phyloP scores from a whole-genome alignment of 1,140 invertebrate species.

The Drosophila mojavensis region DNA sequence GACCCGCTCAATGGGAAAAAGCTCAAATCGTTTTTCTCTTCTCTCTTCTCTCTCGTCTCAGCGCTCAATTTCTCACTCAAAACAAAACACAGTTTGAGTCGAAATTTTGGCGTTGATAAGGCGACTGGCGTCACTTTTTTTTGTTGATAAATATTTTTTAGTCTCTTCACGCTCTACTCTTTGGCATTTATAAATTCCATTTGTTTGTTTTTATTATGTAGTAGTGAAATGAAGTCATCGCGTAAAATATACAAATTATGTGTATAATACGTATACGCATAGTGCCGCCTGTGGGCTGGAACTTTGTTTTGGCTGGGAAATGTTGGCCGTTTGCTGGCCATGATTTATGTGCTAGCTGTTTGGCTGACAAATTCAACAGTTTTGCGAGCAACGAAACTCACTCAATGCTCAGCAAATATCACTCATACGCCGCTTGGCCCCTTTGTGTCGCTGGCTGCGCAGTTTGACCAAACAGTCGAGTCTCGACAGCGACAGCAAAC shows the following conservation, averaged over 20 bases:
- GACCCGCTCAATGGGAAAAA: conserved; percentile 15
- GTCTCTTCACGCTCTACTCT: conserved; percentile 40
- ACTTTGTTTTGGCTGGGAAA: conserved; percentile 1
- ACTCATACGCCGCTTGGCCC: conserved; percentile 75
- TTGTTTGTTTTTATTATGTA: conserved; percentile 19
- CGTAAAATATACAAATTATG: conserved; percentile 45
- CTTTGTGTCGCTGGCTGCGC: conserved; percentile 55
- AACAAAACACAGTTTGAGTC: conserved; percentile 62
- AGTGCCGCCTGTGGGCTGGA: conserved; percentile 18
- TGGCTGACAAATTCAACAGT: conserved; percentile 15
- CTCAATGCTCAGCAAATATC: conserved; percentile 56
- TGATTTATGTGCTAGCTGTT: conserved; percentile 34
- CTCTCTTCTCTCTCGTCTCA: too few relatives aligned
- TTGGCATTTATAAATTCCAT: conserved; percentile 51
- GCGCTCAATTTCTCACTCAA: conserved; percentile 50
- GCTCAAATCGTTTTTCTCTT: conserved; percentile 45
- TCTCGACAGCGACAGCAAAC: conserved; percentile 64
- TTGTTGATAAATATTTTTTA: conserved; percentile 72
- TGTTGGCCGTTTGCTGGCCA: conserved; percentile 2
- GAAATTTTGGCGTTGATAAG: conserved; percentile 67
- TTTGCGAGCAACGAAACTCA: conserved; percentile 53
- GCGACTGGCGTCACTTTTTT: conserved; percentile 52
- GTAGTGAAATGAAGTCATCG: conserved; percentile 74
- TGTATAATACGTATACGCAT: background rate
- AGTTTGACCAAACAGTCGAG: conserved; percentile 76